Evolutionary conservation across 2,797 vertebrate genomes (phyloP).

Genomic region (Poeciliopsis infans): DNA sequence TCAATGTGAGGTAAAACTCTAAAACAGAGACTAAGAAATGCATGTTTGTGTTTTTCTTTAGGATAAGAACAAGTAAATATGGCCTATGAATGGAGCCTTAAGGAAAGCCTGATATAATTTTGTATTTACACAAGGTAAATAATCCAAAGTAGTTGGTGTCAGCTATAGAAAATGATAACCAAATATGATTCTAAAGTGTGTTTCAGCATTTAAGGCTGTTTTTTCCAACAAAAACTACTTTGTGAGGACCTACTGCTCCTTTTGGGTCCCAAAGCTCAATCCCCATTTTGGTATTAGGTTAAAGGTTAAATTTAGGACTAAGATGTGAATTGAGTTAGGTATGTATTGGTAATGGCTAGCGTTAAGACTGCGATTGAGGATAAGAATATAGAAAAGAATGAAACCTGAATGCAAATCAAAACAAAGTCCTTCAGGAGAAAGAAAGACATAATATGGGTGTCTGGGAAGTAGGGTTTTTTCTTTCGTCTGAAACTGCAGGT

Average conservation of each 20-base stretch:
- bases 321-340: no score
- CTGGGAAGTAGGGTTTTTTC: not conserved
- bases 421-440: no score
- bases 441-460: not conserved
- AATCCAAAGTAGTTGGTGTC: not conserved
- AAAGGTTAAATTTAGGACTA: no score
- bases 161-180: not conserved
- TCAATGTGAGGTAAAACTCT: slow-evolving; percentile 16
- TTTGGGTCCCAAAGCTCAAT: no score
- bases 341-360: no score
- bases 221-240: no score
- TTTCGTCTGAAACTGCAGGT: not conserved
- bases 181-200: not conserved
- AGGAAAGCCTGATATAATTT: not conserved
- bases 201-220: no score
- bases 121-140: not conserved
- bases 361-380: no score
- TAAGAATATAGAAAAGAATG: no score
- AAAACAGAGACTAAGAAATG: slow-evolving; percentile 27
- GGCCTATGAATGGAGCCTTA: not conserved
- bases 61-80: not conserved
- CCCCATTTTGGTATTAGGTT: no score
- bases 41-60: slow-evolving; percentile 4
- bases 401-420: no score
- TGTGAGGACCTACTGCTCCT: no score